Evolutionary conservation across 2,888 invertebrate species (phyloP).

Genomic region (Notocelia uddmanniana): DNA sequence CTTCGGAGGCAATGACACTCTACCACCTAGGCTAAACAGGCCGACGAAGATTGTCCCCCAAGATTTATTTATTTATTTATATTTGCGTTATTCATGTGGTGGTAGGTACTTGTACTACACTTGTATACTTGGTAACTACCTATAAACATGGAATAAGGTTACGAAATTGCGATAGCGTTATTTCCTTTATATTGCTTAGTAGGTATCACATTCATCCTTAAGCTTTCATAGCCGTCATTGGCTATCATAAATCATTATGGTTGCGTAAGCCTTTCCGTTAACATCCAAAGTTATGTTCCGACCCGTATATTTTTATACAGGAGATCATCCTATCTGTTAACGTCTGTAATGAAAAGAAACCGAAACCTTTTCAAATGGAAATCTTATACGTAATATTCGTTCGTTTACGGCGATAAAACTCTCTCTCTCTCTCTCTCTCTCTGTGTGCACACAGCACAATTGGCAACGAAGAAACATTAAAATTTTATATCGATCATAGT

Average conservation of each 20-base stretch:
- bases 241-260: conserved; percentile 42
- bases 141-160: background rate
- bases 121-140: too few species aligned
- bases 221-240: conserved; percentile 31
- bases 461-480: too few species aligned
- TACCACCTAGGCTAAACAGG: too few species aligned
- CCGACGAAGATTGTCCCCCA: too few species aligned
- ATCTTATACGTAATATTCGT: conserved; percentile 7
- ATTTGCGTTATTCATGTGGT: background rate
- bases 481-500: background rate
- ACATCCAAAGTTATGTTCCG: conserved; percentile 41
- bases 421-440: background rate
- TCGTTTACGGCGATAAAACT: background rate
- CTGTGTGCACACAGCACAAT: background rate
- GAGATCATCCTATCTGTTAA: conserved; percentile 35
- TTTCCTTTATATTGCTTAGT: conserved; percentile 33
- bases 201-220: conserved; percentile 34
- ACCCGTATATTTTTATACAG: conserved; percentile 36
- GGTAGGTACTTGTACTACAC: too few species aligned
- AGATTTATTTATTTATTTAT: too few species aligned
- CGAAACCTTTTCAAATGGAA: conserved; percentile 29
- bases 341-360: conserved; percentile 28
- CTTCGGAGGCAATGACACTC: too few species aligned
- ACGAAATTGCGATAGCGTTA: conserved; percentile 8
- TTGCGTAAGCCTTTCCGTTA: conserved; percentile 32